These are phyloP conservation scores for Corydoras sp. DNA, from an alignment of 2,113 vertebrate genomes.

Conservation along the genomic window DNA sequence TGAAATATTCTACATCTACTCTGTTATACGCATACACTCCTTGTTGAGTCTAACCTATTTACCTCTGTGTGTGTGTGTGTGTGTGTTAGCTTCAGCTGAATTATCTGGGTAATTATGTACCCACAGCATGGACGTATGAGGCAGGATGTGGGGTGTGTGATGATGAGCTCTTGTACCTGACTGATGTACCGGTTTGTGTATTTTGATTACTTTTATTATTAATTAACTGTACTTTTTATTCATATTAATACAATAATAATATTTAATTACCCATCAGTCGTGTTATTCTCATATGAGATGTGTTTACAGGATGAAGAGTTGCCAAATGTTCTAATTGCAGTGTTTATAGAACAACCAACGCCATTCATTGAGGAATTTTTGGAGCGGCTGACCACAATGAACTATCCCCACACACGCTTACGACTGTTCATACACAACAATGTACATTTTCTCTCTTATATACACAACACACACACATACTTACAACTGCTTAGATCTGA, in stretches of 20 bases:
- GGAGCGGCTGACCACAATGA: slow-evolving; percentile 60
- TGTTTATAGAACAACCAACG: slow-evolving; percentile 71
- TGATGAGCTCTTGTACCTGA: slow-evolving; percentile 53
- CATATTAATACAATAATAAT: too few relatives aligned
- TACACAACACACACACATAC: not conserved
- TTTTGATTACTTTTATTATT: not conserved
- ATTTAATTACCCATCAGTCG: not conserved
- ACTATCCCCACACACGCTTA: slow-evolving; percentile 61
- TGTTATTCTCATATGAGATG: not conserved
- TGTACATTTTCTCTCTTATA: slow-evolving; percentile 45
- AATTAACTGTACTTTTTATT: too few relatives aligned
- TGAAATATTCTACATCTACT: too few relatives aligned
- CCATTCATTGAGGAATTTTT: slow-evolving; percentile 72
- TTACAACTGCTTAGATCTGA: not conserved
- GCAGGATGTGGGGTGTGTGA: slow-evolving; percentile 68
- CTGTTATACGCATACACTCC: not conserved
- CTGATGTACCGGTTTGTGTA: slow-evolving; percentile 54
- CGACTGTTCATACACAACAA: slow-evolving; percentile 71
- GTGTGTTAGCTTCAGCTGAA: slow-evolving; percentile 68
- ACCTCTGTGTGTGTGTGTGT: slow-evolving; percentile 3
- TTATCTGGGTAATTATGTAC: slow-evolving; percentile 75
- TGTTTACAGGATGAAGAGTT: slow-evolving; percentile 53
- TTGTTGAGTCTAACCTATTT: not conserved
- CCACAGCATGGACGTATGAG: slow-evolving; percentile 71
- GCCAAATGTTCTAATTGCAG: slow-evolving; percentile 62